These are phyloP conservation scores for Hippocampus kuda DNA, from an alignment of 2,797 vertebrate genomes.

Conservation along the genomic window DNA sequence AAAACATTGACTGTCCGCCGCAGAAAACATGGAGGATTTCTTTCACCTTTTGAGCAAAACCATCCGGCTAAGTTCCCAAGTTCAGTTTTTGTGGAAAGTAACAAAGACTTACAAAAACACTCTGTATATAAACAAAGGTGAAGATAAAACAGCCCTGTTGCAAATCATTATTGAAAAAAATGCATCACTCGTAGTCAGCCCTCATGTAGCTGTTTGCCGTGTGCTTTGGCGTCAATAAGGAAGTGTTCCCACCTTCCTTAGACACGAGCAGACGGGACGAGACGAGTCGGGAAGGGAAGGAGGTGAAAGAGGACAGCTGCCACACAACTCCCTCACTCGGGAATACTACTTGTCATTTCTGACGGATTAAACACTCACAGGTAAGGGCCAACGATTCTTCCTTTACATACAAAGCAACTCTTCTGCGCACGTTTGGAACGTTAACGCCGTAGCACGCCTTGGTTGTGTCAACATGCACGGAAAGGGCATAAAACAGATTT, in stretches of 20 bases:
- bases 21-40: too few relatives aligned
- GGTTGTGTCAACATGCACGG: neutral
- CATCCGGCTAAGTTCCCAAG: too few relatives aligned
- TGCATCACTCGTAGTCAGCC: neutral
- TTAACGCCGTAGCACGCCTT: too few relatives aligned
- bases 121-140: too few relatives aligned
- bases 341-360: neutral
- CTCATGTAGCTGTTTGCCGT: neutral
- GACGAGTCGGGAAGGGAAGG: neutral
- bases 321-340: neutral
- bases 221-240: constrained; percentile 31
- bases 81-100: too few relatives aligned
- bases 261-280: neutral
- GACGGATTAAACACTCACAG: neutral
- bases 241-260: constrained; percentile 40
- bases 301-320: neutral
- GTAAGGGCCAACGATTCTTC: neutral
- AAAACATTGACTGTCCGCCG: too few relatives aligned
- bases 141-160: too few relatives aligned
- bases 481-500: neutral
- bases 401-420: neutral
- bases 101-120: too few relatives aligned
- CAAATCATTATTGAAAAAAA: neutral
- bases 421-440: neutral
- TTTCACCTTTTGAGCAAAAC: too few relatives aligned